Evolutionary conservation across 1,140 invertebrate species (phyloP).

Genomic region (Chrysoperla carnea): DNA sequence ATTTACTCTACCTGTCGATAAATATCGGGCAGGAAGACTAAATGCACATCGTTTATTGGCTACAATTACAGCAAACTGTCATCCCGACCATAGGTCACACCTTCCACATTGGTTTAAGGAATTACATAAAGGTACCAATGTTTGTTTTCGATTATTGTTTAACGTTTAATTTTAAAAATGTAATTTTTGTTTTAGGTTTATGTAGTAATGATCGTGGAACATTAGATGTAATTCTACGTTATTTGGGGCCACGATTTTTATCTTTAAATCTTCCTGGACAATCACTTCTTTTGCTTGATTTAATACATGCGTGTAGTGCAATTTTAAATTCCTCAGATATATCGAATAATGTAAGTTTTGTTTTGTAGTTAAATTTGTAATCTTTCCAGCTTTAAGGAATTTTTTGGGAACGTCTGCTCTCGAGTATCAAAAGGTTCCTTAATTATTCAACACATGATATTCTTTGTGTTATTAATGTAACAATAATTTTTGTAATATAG

Average conservation of each 20-base stretch:
- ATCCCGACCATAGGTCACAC: constrained; percentile 37
- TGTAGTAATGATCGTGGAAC: constrained; percentile 39
- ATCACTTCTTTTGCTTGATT: constrained; percentile 71
- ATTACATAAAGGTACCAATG: constrained; percentile 75
- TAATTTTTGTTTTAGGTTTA: constrained; percentile 22
- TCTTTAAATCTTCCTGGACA: constrained; percentile 77
- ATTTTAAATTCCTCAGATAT: constrained; percentile 69
- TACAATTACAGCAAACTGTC: constrained; percentile 38
- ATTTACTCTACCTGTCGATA: constrained; percentile 34
- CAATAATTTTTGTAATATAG: constrained; percentile 20
- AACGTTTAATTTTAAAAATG: background rate
- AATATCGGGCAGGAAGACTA: constrained; percentile 53
- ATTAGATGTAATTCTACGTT: constrained; percentile 35
- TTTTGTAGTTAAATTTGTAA: background rate
- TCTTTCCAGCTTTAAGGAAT: background rate
- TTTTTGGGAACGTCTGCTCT: too few species aligned
- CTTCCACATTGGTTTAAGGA: constrained; percentile 76
- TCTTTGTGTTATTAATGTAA: too few species aligned
- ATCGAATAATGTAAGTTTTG: constrained; percentile 37
- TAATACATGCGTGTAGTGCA: constrained; percentile 76
- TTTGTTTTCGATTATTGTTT: constrained; percentile 10
- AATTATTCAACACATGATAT: too few species aligned
- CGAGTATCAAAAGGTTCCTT: too few species aligned
- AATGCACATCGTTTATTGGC: constrained; percentile 65
- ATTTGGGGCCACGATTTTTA: constrained; percentile 61